A percentile compares a stretch with the other conserved stretches of the same genome.
phyloP scores from a whole-genome alignment of 1,140 invertebrate species.

The Zaprionus taronus region DNA sequence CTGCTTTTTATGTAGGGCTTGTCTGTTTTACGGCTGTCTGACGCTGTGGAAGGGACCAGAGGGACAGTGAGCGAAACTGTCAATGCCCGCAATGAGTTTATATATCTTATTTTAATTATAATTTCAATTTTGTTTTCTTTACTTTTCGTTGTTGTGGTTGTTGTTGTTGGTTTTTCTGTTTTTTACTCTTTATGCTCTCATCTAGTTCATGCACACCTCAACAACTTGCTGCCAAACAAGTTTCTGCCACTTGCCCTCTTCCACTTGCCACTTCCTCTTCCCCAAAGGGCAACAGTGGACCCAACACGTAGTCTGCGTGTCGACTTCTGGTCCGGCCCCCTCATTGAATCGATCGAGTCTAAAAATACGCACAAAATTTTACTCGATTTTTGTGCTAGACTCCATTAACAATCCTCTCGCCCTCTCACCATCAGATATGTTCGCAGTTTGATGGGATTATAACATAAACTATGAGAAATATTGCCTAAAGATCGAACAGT shows the following conservation, averaged over 20 bases:
- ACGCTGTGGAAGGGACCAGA: not conserved
- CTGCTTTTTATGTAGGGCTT: constrained; percentile 43
- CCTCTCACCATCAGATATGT: not conserved
- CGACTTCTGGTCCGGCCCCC: constrained; percentile 21
- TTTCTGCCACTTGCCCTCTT: constrained; percentile 7
- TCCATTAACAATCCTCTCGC: constrained; percentile 11
- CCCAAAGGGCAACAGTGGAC: constrained; percentile 1
- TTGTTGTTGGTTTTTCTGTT: constrained; percentile 1
- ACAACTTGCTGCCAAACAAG: constrained; percentile 23
- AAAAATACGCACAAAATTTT: constrained; percentile 28
- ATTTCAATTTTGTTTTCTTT: constrained; percentile 23
- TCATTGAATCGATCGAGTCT: constrained; percentile 15
- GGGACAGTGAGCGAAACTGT: constrained; percentile 8
- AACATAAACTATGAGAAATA: constrained; percentile 36
- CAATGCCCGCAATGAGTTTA: constrained; percentile 38
- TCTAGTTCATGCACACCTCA: constrained; percentile 42
- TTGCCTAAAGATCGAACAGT: constrained; percentile 3
- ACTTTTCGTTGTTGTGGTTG: not conserved
- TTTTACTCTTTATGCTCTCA: constrained; percentile 21
- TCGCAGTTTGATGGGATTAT: constrained; percentile 11
- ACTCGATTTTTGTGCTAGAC: not conserved
- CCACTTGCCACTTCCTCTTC: not conserved
- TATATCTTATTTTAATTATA: constrained; percentile 29
- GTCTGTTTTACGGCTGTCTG: constrained; percentile 31
- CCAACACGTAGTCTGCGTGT: constrained; percentile 10